A percentile compares a stretch with the other conserved stretches of the same genome.
Conservation (phyloP, 2,113 vertebrate genomes). For the Phasianus colchicus region DNA sequence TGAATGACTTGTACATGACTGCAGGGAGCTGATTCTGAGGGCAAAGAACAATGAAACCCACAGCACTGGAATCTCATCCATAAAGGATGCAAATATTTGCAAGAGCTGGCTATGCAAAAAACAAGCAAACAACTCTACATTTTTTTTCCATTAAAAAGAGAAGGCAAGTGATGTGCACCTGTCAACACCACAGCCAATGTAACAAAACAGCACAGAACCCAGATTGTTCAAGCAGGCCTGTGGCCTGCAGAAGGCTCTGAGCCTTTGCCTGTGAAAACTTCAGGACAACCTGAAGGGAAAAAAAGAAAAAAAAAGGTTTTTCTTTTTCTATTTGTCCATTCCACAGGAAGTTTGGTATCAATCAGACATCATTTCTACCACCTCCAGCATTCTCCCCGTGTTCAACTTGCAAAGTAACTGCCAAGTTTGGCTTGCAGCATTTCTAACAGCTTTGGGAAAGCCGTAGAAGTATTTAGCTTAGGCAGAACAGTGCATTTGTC, state of each 20-base stretch:
- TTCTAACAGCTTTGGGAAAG: background rate
- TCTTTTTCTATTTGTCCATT: background rate
- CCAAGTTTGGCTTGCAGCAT: background rate
- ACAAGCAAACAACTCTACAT: background rate
- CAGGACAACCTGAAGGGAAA: background rate
- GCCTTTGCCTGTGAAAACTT: background rate
- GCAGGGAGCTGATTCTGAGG: background rate
- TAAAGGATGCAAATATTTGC: background rate
- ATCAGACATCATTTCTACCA: background rate
- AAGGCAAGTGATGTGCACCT: rapidly evolving
- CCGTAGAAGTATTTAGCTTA: background rate
- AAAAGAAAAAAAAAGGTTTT: background rate
- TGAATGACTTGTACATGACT: background rate
- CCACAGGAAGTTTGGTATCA: background rate
- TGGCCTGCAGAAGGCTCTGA: background rate
- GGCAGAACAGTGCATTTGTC: background rate
- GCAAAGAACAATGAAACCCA: background rate
- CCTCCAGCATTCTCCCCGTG: background rate
- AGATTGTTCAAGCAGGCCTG: background rate
- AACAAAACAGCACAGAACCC: background rate
- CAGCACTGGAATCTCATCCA: background rate
- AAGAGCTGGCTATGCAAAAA: background rate
- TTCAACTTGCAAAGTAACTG: background rate
- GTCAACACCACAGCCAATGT: background rate
- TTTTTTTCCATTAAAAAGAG: background rate